These are phyloP conservation scores for Formicarius rufipectus DNA, from an alignment of 2,113 vertebrate genomes.

Conservation along the genomic window DNA sequence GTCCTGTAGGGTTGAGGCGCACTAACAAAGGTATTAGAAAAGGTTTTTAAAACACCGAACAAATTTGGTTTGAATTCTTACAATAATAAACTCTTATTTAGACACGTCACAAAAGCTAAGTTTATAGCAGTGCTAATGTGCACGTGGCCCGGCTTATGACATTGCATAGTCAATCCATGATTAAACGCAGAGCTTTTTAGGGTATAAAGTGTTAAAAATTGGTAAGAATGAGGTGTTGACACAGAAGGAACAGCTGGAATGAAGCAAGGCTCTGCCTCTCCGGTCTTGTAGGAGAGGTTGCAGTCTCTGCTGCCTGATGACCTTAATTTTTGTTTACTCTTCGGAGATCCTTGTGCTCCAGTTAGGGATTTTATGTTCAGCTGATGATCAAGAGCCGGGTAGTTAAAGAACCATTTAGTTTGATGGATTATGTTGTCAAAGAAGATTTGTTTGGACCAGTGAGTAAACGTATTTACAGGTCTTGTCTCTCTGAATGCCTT, in stretches of 20 bases:
- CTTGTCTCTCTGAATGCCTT: neutral
- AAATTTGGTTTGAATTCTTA: neutral
- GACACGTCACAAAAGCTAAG: neutral
- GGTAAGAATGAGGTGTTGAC: neutral
- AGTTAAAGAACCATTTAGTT: neutral
- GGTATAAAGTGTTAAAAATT: neutral
- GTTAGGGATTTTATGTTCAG: neutral
- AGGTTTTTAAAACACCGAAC: neutral
- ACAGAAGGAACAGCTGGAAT: neutral
- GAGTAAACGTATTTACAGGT: neutral
- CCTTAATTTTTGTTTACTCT: slow-evolving; percentile 27
- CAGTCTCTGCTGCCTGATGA: neutral
- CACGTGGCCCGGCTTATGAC: neutral
- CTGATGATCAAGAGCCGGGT: neutral
- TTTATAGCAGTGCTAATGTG: neutral
- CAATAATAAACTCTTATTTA: neutral
- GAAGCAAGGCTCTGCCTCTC: neutral
- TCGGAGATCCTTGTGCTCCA: neutral
- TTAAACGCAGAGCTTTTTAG: neutral
- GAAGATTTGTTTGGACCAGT: neutral
- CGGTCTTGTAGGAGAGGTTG: neutral
- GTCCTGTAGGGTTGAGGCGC: neutral
- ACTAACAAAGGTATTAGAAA: neutral
- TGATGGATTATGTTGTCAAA: slow-evolving; percentile 7
- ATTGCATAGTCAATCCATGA: accelerated